Evolutionary conservation across 2,113 vertebrate species (phyloP).

Genomic region (Oreochromis niloticus): DNA sequence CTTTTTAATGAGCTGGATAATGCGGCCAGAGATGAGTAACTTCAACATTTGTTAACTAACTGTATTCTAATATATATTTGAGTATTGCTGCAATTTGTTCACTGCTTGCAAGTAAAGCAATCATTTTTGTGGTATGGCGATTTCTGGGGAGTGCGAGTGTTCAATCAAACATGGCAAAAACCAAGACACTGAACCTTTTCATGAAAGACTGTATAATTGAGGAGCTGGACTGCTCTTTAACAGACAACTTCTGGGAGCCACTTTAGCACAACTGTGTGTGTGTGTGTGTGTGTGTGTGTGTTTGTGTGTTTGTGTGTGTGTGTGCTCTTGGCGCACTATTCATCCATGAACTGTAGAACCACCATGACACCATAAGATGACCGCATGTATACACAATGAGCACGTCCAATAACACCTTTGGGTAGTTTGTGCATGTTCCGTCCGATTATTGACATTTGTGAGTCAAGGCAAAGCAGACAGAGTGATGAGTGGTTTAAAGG

Average conservation of each 20-base stretch:
- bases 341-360: not conserved
- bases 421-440: not conserved
- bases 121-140: not conserved
- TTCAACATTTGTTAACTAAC: not conserved
- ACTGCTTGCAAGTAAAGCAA: not conserved
- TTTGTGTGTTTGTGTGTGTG: not conserved
- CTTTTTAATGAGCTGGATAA: not conserved
- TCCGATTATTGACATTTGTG: not conserved
- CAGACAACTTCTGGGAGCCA: constrained; percentile 14
- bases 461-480: not conserved
- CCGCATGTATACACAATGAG: not conserved
- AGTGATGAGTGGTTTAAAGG: not conserved
- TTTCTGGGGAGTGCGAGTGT: not conserved
- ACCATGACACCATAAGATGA: constrained; percentile 2
- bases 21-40: not conserved
- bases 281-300: not conserved
- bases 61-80: not conserved
- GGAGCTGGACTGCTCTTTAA: constrained; percentile 2
- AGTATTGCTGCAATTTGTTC: not conserved
- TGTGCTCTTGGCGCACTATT: not conserved
- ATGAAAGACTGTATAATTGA: constrained; percentile 5
- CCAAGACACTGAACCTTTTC: not conserved
- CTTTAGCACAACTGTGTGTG: not conserved
- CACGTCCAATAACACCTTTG: not conserved
- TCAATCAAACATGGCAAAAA: not conserved